These are phyloP conservation scores for Thecocarcelia acutangulata DNA, from an alignment of 2,888 invertebrate species.

Conservation along the genomic window DNA sequence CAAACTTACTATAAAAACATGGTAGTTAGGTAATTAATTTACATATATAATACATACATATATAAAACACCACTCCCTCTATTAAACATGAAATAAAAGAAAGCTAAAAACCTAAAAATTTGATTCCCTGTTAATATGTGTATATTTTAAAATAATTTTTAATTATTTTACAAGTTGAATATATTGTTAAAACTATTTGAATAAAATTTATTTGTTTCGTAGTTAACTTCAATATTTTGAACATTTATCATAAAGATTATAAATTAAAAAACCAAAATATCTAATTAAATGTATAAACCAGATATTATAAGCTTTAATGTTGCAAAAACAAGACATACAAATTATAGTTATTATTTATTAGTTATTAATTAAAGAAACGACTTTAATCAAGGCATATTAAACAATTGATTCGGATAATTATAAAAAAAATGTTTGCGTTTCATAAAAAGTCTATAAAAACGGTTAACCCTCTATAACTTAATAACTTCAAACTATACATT, in stretches of 20 bases:
- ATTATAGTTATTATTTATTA: slow-evolving; percentile 6
- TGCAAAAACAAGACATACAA: slow-evolving; percentile 25
- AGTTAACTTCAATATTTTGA: slow-evolving; percentile 5
- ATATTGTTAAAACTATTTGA: slow-evolving; percentile 25
- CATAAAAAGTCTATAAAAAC: no score
- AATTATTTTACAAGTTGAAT: slow-evolving; percentile 38
- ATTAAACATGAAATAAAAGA: not conserved
- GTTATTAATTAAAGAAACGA: not conserved
- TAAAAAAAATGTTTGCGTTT: no score
- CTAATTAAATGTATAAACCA: slow-evolving; percentile 38
- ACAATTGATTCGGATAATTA: no score
- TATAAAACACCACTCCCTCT: not conserved
- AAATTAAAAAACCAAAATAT: slow-evolving; percentile 2
- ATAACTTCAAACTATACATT: no score
- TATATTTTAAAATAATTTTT: slow-evolving; percentile 3
- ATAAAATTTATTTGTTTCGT: slow-evolving; percentile 27
- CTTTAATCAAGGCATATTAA: no score
- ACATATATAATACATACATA: not conserved
- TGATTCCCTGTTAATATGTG: slow-evolving; percentile 25
- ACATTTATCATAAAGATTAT: slow-evolving; percentile 36
- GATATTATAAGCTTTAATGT: slow-evolving; percentile 63
- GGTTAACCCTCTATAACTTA: no score
- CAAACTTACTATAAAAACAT: not conserved
- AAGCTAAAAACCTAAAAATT: slow-evolving; percentile 11
- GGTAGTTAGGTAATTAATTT: slow-evolving; percentile 66